These are phyloP conservation scores for Corydoras sp. DNA, from an alignment of 2,113 vertebrate genomes.

Conservation along the genomic window DNA sequence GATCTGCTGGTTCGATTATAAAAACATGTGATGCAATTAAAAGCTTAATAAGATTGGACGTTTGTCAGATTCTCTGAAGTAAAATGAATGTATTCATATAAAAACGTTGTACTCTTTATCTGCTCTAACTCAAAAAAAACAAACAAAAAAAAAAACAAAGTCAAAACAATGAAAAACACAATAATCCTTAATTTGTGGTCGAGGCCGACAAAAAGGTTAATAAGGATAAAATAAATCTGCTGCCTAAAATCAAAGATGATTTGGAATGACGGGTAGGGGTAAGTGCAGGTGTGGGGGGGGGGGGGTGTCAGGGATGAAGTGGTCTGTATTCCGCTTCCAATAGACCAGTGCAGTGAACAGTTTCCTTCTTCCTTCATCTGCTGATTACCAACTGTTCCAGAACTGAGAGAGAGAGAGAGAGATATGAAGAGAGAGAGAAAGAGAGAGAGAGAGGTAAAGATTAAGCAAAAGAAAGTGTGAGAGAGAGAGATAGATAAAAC, in stretches of 20 bases:
- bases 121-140: slow-evolving; percentile 55
- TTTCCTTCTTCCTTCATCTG: slow-evolving; percentile 49
- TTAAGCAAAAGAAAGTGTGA: not conserved
- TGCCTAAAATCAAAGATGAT: slow-evolving; percentile 39
- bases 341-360: slow-evolving; percentile 64
- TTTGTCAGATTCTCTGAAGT: slow-evolving; percentile 62
- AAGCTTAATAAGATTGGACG: slow-evolving; percentile 60
- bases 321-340: slow-evolving; percentile 28
- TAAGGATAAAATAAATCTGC: slow-evolving; percentile 45
- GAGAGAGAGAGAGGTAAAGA: not conserved
- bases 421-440: slow-evolving; percentile 14
- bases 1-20: slow-evolving; percentile 50
- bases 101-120: slow-evolving; percentile 55
- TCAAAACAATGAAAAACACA: slow-evolving; percentile 50
- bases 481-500: not conserved
- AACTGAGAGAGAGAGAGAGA: slow-evolving; percentile 50
- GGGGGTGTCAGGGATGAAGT: not conserved
- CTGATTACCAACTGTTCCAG: slow-evolving; percentile 64
- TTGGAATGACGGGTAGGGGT: slow-evolving; percentile 34
- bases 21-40: slow-evolving; percentile 66
- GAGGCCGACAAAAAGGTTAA: slow-evolving; percentile 59
- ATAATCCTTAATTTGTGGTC: slow-evolving; percentile 62
- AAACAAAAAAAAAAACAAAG: slow-evolving; percentile 47
- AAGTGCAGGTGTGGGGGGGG: not conserved
- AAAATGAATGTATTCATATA: slow-evolving; percentile 66